Conservation (phyloP, 2,888 invertebrate genomes). For the Platerodrilus igneus region DNA sequence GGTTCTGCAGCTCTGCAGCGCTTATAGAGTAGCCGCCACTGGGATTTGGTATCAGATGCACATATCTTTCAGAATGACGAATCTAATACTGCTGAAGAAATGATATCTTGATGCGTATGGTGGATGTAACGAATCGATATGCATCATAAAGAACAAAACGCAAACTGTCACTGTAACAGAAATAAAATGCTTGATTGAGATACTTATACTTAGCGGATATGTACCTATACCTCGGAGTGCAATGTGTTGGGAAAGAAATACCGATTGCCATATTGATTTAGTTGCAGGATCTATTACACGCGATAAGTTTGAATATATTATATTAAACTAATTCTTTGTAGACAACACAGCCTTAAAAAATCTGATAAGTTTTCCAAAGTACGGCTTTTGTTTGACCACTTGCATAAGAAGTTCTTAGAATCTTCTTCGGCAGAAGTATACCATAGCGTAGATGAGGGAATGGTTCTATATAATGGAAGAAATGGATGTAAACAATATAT, state of each 20-base stretch:
- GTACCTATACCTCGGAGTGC: slow-evolving; percentile 23
- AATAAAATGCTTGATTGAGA: slow-evolving; percentile 20
- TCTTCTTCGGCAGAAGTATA: too few relatives aligned
- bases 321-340: slow-evolving; percentile 28
- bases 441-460: slow-evolving; percentile 36
- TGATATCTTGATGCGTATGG: too few relatives aligned
- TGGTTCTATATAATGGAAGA: slow-evolving; percentile 38
- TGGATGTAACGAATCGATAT: slow-evolving; percentile 9
- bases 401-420: slow-evolving; percentile 28
- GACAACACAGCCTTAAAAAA: slow-evolving; percentile 26
- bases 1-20: too few relatives aligned
- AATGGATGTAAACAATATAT: slow-evolving; percentile 34
- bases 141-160: too few relatives aligned
- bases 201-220: slow-evolving; percentile 30
- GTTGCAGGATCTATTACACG: slow-evolving; percentile 29
- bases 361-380: slow-evolving; percentile 31
- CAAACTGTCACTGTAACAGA: too few relatives aligned
- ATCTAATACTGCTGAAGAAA: too few relatives aligned
- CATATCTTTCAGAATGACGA: too few relatives aligned
- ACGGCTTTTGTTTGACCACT: slow-evolving; percentile 26
- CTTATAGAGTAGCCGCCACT: too few relatives aligned
- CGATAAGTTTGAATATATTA: slow-evolving; percentile 30
- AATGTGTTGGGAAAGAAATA: slow-evolving; percentile 31
- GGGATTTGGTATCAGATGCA: too few relatives aligned
- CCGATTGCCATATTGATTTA: slow-evolving; percentile 26